These are phyloP conservation scores for Scomberomorus guttatus DNA, from an alignment of 2,797 vertebrate genomes.

Conservation along the genomic window DNA sequence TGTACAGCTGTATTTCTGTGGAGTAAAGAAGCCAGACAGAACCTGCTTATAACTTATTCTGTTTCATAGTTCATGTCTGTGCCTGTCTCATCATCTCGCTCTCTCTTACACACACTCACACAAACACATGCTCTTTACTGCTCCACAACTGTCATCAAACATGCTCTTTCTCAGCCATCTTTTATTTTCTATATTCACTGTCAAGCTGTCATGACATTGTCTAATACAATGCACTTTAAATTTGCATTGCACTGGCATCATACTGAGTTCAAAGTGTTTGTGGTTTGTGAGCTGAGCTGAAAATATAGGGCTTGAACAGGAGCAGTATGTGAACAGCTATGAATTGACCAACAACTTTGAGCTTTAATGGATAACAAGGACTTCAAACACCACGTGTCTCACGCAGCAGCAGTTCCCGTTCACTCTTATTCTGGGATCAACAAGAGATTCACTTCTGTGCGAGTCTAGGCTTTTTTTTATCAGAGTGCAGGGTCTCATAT, in stretches of 20 bases:
- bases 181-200: conserved; percentile 65
- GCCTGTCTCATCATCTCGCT: conserved; percentile 22
- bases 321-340: neutral
- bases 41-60: conserved; percentile 64
- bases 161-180: conserved; percentile 72
- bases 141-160: conserved; percentile 73
- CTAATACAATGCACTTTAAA: conserved; percentile 64
- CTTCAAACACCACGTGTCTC: conserved; percentile 29
- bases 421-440: conserved; percentile 46
- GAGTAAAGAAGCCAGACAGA: conserved; percentile 34
- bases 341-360: conserved; percentile 46
- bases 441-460: conserved; percentile 16
- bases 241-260: conserved; percentile 64
- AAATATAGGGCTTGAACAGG: conserved; percentile 9
- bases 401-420: neutral
- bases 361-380: conserved; percentile 39
- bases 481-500: conserved; percentile 46
- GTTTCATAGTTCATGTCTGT: conserved; percentile 50
- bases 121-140: conserved; percentile 19
- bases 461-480: conserved; percentile 54
- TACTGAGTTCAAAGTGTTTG: conserved; percentile 52
- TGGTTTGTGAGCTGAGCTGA: conserved; percentile 25
- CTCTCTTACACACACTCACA: neutral
- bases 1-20: conserved; percentile 35
- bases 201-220: conserved; percentile 69